phyloP scores from a whole-genome alignment of 2,797 vertebrate species.

The Spinus olivaceus region DNA sequence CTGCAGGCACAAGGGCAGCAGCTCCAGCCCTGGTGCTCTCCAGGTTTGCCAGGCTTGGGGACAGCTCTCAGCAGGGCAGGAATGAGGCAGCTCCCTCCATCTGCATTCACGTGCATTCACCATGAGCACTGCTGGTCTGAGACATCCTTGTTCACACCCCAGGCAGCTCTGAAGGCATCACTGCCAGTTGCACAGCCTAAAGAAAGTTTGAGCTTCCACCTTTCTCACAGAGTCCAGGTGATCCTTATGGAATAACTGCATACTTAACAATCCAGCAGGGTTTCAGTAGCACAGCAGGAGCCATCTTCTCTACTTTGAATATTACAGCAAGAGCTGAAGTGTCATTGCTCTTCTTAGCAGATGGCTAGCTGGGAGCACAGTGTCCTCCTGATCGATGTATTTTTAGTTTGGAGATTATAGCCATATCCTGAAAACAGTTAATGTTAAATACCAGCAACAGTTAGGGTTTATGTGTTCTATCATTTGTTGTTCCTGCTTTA shows the following conservation, averaged over 20 bases:
- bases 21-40: too few relatives aligned
- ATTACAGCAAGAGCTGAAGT: neutral
- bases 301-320: neutral
- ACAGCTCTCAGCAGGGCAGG: too few relatives aligned
- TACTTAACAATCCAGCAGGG: neutral
- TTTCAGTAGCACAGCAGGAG: neutral
- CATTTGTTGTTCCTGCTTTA: neutral
- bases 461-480: neutral
- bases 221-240: neutral
- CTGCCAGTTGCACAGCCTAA: neutral
- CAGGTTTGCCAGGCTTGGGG: too few relatives aligned
- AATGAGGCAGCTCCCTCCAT: too few relatives aligned
- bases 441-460: neutral
- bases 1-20: too few relatives aligned
- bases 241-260: neutral
- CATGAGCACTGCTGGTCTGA: neutral
- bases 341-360: fast-evolving
- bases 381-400: fast-evolving
- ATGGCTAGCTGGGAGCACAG: neutral
- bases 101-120: too few relatives aligned
- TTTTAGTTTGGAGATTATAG: neutral
- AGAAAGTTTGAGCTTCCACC: neutral
- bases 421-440: neutral
- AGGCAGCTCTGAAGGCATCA: neutral
- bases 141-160: fast-evolving